phyloP scores from a whole-genome alignment of 1,140 invertebrate species.

The Eriocheir sinensis region DNA sequence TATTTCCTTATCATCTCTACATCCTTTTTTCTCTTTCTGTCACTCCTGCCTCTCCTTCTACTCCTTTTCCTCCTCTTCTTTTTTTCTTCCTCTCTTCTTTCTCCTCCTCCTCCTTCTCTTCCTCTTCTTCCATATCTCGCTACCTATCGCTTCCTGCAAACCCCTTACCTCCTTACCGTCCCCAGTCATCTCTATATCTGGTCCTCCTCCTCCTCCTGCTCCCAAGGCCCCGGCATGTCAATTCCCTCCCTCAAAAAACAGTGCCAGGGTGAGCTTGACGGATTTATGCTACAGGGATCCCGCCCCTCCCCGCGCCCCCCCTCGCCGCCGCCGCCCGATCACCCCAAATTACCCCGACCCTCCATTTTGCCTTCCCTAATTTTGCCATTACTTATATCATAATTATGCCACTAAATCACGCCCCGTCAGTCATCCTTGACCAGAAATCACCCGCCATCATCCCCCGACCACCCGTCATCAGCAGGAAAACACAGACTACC shows the following conservation, averaged over 20 bases:
- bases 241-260: constrained; percentile 27
- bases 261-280: background rate
- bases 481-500: constrained; percentile 57
- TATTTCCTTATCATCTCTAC: too few relatives aligned
- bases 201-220: background rate
- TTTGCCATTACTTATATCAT: constrained; percentile 67
- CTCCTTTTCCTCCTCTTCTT: too few relatives aligned
- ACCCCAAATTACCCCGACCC: constrained; percentile 53
- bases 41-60: too few relatives aligned
- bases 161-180: background rate
- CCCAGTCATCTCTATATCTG: background rate
- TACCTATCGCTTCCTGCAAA: background rate
- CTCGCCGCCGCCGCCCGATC: constrained; percentile 27
- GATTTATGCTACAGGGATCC: constrained; percentile 50
- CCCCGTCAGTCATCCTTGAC: constrained; percentile 53
- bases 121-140: background rate
- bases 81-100: background rate
- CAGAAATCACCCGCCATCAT: constrained; percentile 69
- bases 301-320: background rate
- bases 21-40: too few relatives aligned
- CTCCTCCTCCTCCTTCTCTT: background rate
- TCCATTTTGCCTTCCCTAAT: constrained; percentile 67
- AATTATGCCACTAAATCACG: constrained; percentile 65
- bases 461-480: constrained; percentile 66
- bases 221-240: background rate